Conservation (phyloP, 2,888 invertebrate genomes). For the Elysia crispata region DNA sequence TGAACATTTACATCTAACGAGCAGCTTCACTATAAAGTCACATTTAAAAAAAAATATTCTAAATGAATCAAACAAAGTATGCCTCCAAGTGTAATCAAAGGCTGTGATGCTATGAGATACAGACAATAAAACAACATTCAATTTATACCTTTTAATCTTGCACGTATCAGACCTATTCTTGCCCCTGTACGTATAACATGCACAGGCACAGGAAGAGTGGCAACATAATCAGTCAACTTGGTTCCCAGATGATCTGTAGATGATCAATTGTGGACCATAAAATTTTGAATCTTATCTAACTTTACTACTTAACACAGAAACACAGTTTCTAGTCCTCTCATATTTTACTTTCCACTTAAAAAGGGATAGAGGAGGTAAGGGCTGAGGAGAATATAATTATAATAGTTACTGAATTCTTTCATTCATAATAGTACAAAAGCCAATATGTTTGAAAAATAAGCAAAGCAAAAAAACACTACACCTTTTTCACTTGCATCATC, state of each 20-base stretch:
- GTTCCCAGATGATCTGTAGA: slow-evolving; percentile 85
- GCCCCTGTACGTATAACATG: slow-evolving; percentile 91
- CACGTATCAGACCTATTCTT: slow-evolving; percentile 96
- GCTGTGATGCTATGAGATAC: background rate
- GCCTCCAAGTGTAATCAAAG: background rate
- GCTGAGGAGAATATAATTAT: background rate
- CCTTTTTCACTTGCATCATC: slow-evolving; percentile 92
- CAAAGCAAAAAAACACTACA: slow-evolving; percentile 42
- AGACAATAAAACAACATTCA: background rate
- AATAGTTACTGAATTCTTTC: background rate
- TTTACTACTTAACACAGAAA: too few species aligned
- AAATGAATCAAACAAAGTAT: too few species aligned
- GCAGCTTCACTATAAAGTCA: too few species aligned
- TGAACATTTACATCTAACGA: too few species aligned
- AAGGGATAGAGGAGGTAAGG: too few species aligned
- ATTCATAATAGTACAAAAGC: background rate
- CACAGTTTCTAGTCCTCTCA: too few species aligned
- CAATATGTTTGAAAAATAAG: too few species aligned
- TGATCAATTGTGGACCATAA: background rate
- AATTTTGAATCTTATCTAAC: background rate
- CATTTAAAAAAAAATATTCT: too few species aligned
- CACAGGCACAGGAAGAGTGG: slow-evolving; percentile 90
- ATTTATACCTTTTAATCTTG: slow-evolving; percentile 87
- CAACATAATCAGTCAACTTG: slow-evolving; percentile 92
- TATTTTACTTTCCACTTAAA: too few species aligned